phyloP scores from a whole-genome alignment of 1,140 invertebrate species.

The Sarcophaga peregrina region DNA sequence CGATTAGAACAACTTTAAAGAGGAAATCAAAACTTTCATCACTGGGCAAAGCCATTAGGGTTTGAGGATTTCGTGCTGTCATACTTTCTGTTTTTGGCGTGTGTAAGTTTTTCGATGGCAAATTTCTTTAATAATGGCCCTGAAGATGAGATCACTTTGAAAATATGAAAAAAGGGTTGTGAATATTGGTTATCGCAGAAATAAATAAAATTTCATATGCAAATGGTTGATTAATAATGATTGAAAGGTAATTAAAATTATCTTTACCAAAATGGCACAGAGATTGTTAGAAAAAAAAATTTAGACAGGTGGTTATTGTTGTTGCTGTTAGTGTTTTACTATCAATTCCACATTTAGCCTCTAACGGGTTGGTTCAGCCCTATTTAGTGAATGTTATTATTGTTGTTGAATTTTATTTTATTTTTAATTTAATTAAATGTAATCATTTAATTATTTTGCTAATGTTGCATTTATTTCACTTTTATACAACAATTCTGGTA shows the following conservation, averaged over 20 bases:
- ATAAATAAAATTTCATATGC: no score
- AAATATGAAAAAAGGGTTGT: no score
- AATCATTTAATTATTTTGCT: neutral
- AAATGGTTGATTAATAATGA: no score
- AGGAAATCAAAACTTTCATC: slow-evolving; percentile 81
- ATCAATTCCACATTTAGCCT: no score
- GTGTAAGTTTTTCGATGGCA: neutral
- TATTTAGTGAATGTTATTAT: neutral
- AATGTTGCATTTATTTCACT: no score
- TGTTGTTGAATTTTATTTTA: neutral
- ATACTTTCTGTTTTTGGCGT: slow-evolving; percentile 52
- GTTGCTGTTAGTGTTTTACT: neutral
- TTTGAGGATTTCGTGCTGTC: slow-evolving; percentile 69
- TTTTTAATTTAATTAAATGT: no score
- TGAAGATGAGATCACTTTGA: slow-evolving; percentile 6
- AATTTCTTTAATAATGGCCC: neutral
- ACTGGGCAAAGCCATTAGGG: slow-evolving; percentile 67
- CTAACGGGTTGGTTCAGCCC: neutral
- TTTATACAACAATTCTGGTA: no score
- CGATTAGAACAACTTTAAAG: slow-evolving; percentile 83
- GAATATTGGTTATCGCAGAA: neutral
- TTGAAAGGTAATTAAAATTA: no score
- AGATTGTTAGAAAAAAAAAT: neutral
- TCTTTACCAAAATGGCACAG: slow-evolving; percentile 2
- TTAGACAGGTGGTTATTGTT: slow-evolving; percentile 7